Percentiles rank a stretch among this genome's conserved stretches.
phyloP scores from a whole-genome alignment of 1,140 invertebrate genomes.

The Solenopsis invicta region DNA sequence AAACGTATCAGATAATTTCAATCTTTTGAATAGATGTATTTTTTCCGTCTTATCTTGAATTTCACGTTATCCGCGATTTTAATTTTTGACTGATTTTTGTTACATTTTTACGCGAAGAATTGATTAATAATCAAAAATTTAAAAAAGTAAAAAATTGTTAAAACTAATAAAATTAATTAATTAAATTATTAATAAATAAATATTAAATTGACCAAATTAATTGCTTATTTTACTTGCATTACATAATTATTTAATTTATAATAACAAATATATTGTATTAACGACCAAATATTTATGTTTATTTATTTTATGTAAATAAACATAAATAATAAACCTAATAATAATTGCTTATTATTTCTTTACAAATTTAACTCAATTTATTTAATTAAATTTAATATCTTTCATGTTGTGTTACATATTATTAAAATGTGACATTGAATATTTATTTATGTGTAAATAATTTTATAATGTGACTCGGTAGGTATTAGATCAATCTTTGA shows the following conservation, averaged over 20 bases:
- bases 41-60: background rate
- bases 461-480: constrained; percentile 11
- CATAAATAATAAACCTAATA: background rate
- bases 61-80: background rate
- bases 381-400: constrained; percentile 9
- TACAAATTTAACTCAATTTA: background rate
- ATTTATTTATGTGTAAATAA: constrained; percentile 22
- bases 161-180: background rate
- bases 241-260: background rate
- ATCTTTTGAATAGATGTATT: background rate
- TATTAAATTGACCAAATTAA: background rate
- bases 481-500: constrained; percentile 84
- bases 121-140: constrained; percentile 3
- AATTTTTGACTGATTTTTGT: background rate
- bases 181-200: constrained; percentile 15
- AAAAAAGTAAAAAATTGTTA: background rate
- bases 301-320: background rate
- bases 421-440: background rate
- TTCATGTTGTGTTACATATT: background rate
- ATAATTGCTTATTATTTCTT: background rate
- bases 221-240: background rate
- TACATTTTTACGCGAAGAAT: background rate
- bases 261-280: background rate
- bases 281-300: background rate
- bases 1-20: background rate